Evolutionary conservation across 1,140 invertebrate genomes (phyloP).

Genomic region (Reticulitermes speratus): DNA sequence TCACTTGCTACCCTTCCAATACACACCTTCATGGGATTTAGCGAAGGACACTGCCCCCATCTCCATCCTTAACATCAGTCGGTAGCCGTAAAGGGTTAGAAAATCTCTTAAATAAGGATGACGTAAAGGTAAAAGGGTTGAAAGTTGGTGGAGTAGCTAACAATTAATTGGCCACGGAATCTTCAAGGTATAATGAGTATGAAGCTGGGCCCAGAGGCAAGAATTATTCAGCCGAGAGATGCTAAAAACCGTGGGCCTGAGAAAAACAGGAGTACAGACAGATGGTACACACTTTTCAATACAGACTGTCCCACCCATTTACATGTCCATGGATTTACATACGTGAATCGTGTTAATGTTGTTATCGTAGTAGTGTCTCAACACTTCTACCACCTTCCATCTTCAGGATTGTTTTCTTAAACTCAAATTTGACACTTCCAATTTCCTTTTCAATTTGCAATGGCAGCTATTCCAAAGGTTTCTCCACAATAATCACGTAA

Average conservation of each 20-base stretch:
- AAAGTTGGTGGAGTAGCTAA: not conserved
- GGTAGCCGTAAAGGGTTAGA: slow-evolving; percentile 16
- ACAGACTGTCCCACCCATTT: too few relatives aligned
- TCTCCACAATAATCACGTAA: too few relatives aligned
- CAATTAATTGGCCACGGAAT: slow-evolving; percentile 22
- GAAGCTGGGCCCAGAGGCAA: not conserved
- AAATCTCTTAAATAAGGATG: slow-evolving; percentile 10
- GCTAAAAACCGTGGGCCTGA: not conserved
- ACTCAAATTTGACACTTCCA: too few relatives aligned
- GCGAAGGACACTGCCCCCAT: not conserved
- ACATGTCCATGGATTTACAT: too few relatives aligned
- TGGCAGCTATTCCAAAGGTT: too few relatives aligned
- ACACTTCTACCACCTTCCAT: too few relatives aligned
- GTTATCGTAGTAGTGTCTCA: too few relatives aligned
- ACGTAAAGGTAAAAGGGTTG: not conserved
- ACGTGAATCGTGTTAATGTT: too few relatives aligned
- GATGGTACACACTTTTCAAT: too few relatives aligned
- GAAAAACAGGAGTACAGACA: too few relatives aligned
- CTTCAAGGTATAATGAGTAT: not conserved
- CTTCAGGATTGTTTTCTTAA: too few relatives aligned
- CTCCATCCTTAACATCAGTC: not conserved
- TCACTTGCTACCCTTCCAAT: slow-evolving; percentile 23
- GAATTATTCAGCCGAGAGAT: not conserved
- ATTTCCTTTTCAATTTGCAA: too few relatives aligned
- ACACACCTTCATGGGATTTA: slow-evolving; percentile 23